Base-by-base conservation (phyloP, 2,888 invertebrate genomes). In the Netelia virgata region DNA sequence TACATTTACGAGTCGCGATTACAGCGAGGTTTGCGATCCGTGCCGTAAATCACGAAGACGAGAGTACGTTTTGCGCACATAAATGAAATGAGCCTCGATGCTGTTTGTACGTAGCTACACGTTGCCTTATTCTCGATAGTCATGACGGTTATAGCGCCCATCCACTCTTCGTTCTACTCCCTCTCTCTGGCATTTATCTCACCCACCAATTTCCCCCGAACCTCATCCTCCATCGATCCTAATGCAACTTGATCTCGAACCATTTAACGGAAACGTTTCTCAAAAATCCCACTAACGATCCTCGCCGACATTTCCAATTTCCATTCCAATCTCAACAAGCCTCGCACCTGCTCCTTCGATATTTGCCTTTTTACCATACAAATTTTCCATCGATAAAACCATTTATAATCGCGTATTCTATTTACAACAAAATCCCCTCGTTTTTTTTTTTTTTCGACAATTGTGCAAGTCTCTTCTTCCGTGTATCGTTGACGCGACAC, bases 81-180 rank as follows among this genome's bases (percentile, higher is more conserved):
- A 82, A 84, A 84, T 82, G 82, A 84, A 84, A 84, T 84, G 80
- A 84, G 82, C 78, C 82, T 84, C 84, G 84, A 84, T 81, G 84
- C 80, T 84, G 76, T 81, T 81, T 77, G 77, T 81, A 76, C 84
- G 81, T 81, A n/a, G n/a, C n/a, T n/a, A n/a, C 3, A 77, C 84
- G 84, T 68, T 77, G 76, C 73, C 73, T 84, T 81, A 84, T 81
- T 81, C 81, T 81, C 84, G 77, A 81, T 83, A 83, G 79, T 83
- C 83, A 79, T 70, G 83, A 79, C 70, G 79, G 74, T 59, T 76
- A 74, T 76, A 59, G 43, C 43, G 57, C 43, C 55, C 57, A 41
- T 55, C n/a, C 23, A 43, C 57, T 47, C 53, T 50, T 36, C 36
- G 55, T 18, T 18, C 59, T 18, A 59, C 28, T 23, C 23, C 11